These are phyloP conservation scores for Drosophila neotestacea DNA, from an alignment of 2,888 invertebrate genomes.

Conservation along the genomic window DNA sequence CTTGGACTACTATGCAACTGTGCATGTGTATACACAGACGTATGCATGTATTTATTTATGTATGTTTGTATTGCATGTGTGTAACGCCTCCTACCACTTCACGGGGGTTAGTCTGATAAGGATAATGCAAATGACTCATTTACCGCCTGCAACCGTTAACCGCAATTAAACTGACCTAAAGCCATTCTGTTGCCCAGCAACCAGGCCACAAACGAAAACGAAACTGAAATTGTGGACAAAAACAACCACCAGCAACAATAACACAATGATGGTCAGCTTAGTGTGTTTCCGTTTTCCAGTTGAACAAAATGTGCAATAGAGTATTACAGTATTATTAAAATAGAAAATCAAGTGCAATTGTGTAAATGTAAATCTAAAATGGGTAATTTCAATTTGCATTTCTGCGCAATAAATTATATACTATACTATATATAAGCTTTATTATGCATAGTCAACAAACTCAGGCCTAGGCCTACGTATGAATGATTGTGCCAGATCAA, in stretches of 20 bases:
- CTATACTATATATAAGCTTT: conserved; percentile 28
- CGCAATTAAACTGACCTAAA: conserved; percentile 76
- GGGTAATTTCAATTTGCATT: conserved; percentile 53
- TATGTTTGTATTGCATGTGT: neutral
- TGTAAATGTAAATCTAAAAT: conserved; percentile 6
- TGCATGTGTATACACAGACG: no score
- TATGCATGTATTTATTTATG: neutral
- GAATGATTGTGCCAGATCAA: conserved; percentile 34
- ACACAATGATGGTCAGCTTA: conserved; percentile 50
- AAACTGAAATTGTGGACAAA: conserved; percentile 61
- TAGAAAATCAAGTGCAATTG: conserved; percentile 2
- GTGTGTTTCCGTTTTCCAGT: conserved; percentile 23
- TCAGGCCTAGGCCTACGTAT: conserved; percentile 28
- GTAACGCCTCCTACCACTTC: neutral
- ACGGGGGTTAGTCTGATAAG: conserved; percentile 48
- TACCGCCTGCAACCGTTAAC: conserved; percentile 55
- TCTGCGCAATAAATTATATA: conserved; percentile 31
- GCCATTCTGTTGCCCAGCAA: conserved; percentile 61
- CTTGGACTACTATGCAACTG: neutral
- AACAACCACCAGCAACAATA: conserved; percentile 65
- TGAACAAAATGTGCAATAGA: conserved; percentile 37
- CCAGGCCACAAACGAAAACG: conserved; percentile 42
- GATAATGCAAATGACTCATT: conserved; percentile 69
- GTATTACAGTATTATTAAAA: conserved; percentile 2
- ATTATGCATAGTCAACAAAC: conserved; percentile 49